A percentile compares a stretch with the other conserved stretches of the same genome.
Evolutionary conservation across 1,140 invertebrate species (phyloP).

Genomic region (Episyrphus balteatus): DNA sequence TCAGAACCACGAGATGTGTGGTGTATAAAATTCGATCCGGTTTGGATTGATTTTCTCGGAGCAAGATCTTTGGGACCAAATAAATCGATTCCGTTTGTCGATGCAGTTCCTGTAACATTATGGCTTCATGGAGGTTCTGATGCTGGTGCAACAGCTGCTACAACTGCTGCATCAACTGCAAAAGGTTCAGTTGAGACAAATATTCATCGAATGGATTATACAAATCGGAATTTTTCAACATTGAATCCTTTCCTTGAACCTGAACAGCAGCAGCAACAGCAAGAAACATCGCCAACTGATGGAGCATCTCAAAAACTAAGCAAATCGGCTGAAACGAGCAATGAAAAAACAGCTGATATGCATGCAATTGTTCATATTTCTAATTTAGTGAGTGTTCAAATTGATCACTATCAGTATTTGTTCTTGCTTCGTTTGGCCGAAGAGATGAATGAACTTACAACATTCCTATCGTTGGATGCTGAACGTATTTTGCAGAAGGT

Average conservation of each 20-base stretch:
- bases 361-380: constrained; percentile 61
- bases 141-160: constrained; percentile 4
- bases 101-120: constrained; percentile 77
- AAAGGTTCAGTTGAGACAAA: constrained; percentile 5
- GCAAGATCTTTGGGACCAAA: constrained; percentile 58
- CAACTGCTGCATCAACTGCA: background rate
- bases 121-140: constrained; percentile 48
- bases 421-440: constrained; percentile 78
- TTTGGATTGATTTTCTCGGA: constrained; percentile 85
- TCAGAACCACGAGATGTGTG: constrained; percentile 75
- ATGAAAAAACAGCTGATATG: constrained; percentile 43
- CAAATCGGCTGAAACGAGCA: background rate
- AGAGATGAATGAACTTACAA: constrained; percentile 64
- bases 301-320: background rate
- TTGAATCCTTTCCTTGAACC: constrained; percentile 29
- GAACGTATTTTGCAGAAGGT: constrained; percentile 50
- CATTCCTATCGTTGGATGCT: constrained; percentile 69
- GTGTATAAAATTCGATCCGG: constrained; percentile 77
- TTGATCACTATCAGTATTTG: constrained; percentile 88
- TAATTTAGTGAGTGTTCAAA: constrained; percentile 69
- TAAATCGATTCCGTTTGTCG: constrained; percentile 74
- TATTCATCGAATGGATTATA: constrained; percentile 9
- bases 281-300: background rate
- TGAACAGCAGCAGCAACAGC: constrained; percentile 7
- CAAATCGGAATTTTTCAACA: constrained; percentile 12